These are phyloP conservation scores for Epinotia bilunana DNA, from an alignment of 2,888 invertebrate species.

Conservation along the genomic window DNA sequence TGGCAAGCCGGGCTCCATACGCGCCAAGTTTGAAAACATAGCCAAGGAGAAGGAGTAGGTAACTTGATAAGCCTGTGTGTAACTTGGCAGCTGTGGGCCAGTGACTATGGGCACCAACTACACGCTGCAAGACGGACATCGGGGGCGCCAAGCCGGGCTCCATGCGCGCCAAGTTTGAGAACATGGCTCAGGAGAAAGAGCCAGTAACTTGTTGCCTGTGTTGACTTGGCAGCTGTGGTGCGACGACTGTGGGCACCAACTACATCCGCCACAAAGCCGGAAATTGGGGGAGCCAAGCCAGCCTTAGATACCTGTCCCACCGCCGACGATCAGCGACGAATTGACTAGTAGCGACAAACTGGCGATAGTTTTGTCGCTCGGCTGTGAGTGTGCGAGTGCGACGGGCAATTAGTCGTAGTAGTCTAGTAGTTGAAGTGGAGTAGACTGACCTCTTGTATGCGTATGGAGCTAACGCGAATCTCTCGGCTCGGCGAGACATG, in stretches of 20 bases:
- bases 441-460: too few relatives aligned
- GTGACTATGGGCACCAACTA: conserved; percentile 87
- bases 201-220: conserved; percentile 65
- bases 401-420: too few relatives aligned
- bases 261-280: background rate
- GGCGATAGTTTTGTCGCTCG: too few relatives aligned
- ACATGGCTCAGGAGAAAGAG: conserved; percentile 91
- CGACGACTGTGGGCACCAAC: background rate
- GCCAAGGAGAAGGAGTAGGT: conserved; percentile 90
- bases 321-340: too few relatives aligned
- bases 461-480: too few relatives aligned
- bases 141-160: conserved; percentile 90
- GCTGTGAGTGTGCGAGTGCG: background rate
- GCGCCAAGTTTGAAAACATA: conserved; percentile 94
- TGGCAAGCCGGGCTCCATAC: conserved; percentile 90
- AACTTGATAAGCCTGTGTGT: background rate
- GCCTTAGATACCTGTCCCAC: too few relatives aligned
- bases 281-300: too few relatives aligned
- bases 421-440: background rate
- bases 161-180: conserved; percentile 93
- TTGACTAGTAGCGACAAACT: too few relatives aligned
- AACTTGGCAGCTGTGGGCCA: conserved; percentile 82
- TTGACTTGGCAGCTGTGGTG: too few relatives aligned
- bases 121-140: conserved; percentile 76
- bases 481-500: too few relatives aligned